Evolutionary conservation across 2,888 invertebrate species (phyloP).

Genomic region (Papilio protenor): DNA sequence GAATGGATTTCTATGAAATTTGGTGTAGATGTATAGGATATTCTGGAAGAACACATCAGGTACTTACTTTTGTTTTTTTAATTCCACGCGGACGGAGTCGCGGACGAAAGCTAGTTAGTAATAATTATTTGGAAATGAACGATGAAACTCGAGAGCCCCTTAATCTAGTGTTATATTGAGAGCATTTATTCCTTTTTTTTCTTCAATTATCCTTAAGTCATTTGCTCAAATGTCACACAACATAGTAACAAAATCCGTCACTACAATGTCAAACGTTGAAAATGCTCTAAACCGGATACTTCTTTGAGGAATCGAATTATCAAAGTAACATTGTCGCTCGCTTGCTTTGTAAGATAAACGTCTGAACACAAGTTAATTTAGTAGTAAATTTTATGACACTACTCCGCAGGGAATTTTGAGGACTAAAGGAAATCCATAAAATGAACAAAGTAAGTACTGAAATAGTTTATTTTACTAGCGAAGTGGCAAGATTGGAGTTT

Average conservation of each 20-base stretch:
- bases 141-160: not conserved
- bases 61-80: no score
- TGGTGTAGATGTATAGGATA: no score
- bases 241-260: not conserved
- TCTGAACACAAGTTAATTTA: slow-evolving; percentile 25
- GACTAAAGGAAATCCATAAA: slow-evolving; percentile 24
- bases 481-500: not conserved
- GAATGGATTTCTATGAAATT: no score
- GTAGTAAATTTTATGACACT: slow-evolving; percentile 38
- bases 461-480: not conserved
- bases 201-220: not conserved
- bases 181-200: not conserved
- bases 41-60: no score
- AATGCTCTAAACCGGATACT: slow-evolving; percentile 13
- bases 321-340: slow-evolving; percentile 33
- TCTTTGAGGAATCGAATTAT: slow-evolving; percentile 28
- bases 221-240: not conserved
- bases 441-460: slow-evolving; percentile 4
- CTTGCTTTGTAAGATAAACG: slow-evolving; percentile 7
- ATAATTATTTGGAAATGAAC: not conserved
- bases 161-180: no score
- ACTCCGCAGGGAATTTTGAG: slow-evolving; percentile 25
- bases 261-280: slow-evolving; percentile 19
- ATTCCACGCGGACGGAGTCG: no score
- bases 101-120: no score